phyloP scores from a whole-genome alignment of 2,113 vertebrate species.

The Calidris pugnax region DNA sequence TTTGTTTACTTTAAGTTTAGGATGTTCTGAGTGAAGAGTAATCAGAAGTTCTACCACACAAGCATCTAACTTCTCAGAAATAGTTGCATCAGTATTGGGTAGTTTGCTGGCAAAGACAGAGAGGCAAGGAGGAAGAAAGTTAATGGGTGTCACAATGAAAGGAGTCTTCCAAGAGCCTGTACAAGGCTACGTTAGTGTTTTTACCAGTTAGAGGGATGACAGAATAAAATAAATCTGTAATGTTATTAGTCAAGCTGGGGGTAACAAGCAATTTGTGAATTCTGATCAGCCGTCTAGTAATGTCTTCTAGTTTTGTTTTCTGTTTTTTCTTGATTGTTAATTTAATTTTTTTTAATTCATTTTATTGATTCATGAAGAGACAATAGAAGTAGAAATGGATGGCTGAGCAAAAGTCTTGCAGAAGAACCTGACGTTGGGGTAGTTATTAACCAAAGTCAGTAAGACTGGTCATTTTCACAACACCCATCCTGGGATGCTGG shows the following conservation, averaged over 20 bases:
- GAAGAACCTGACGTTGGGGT: not conserved
- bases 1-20: slow-evolving; percentile 11
- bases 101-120: not conserved
- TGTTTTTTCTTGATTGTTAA: not conserved
- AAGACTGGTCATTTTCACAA: not conserved
- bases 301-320: not conserved
- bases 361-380: not conserved
- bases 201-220: not conserved
- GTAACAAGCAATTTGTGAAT: not conserved
- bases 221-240: not conserved
- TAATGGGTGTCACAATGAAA: not conserved
- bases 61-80: not conserved
- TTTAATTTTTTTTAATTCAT: not conserved
- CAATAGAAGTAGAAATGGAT: not conserved
- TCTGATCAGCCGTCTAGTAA: not conserved
- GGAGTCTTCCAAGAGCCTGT: not conserved
- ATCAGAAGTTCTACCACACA: not conserved
- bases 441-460: not conserved
- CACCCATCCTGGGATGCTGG: not conserved
- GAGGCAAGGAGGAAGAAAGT: not conserved
- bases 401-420: not conserved
- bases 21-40: not conserved
- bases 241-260: not conserved
- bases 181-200: not conserved
- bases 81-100: not conserved